phyloP scores from a whole-genome alignment of 53 echinoderm and acorn worm genomes.

The Mesocentrotus franciscanus region DNA sequence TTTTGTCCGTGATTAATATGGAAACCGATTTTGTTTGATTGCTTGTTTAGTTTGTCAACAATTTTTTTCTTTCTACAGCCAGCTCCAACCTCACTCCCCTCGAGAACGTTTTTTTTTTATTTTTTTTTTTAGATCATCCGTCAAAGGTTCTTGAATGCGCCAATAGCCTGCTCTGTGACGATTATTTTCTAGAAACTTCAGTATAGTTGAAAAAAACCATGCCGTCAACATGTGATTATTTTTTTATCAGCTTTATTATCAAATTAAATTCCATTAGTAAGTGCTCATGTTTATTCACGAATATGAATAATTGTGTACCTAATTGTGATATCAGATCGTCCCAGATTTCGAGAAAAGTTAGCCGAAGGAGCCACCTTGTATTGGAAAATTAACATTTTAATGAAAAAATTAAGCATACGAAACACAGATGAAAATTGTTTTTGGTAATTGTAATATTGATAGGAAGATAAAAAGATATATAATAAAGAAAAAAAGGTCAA shows the following conservation, averaged over 20 bases:
- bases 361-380: background rate
- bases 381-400: background rate
- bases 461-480: background rate
- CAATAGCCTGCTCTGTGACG: too few species aligned
- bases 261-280: background rate
- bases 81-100: too few species aligned
- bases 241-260: background rate
- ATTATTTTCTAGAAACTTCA: too few species aligned
- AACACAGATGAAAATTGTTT: background rate
- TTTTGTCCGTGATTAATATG: too few species aligned
- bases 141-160: too few species aligned
- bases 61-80: too few species aligned
- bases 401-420: background rate
- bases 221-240: background rate
- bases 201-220: background rate
- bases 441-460: background rate
- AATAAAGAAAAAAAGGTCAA: background rate
- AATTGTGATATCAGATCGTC: background rate
- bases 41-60: too few species aligned
- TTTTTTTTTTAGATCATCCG: too few species aligned
- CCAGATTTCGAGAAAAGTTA: background rate
- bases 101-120: too few species aligned
- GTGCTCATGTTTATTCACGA: background rate
- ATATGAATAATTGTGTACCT: background rate
- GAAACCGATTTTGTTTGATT: too few species aligned